A percentile compares a stretch with the other conserved stretches of the same genome.
Evolutionary conservation across 2,113 vertebrate species (phyloP).

Genomic region (Heteronetta atricapilla): DNA sequence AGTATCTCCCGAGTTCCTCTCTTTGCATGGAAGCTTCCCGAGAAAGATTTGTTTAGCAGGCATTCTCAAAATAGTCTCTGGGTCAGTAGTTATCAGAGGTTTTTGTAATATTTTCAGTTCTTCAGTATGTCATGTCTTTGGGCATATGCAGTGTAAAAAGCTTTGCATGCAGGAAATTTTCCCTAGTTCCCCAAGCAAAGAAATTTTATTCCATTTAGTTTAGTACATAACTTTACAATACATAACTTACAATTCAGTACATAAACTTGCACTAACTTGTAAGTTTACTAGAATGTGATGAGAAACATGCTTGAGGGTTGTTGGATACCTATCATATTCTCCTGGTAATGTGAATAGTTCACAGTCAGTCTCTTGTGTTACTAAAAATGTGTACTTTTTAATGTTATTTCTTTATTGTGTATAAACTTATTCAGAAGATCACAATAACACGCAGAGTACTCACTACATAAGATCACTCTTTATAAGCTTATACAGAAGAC

Average conservation of each 20-base stretch:
- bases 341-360: neutral
- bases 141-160: neutral
- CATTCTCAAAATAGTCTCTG: neutral
- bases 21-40: neutral
- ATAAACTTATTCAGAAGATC: neutral
- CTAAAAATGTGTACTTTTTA: neutral
- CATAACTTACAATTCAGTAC: neutral
- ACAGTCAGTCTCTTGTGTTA: neutral
- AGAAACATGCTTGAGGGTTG: neutral
- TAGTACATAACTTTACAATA: neutral
- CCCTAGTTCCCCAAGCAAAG: neutral
- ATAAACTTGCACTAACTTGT: neutral
- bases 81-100: neutral
- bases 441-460: neutral
- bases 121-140: neutral
- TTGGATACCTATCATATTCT: neutral
- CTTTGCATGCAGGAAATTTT: neutral
- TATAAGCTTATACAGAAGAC: neutral
- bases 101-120: slow-evolving; percentile 1
- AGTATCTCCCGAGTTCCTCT: neutral
- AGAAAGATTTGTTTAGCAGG: neutral
- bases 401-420: neutral
- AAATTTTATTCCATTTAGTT: neutral
- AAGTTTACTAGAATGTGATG: neutral
- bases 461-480: neutral